A percentile compares a stretch with the other conserved stretches of the same genome.
These are phyloP conservation scores for Physeter macrocephalus DNA, from an alignment of 2,113 vertebrate genomes.

Conservation along the genomic window DNA sequence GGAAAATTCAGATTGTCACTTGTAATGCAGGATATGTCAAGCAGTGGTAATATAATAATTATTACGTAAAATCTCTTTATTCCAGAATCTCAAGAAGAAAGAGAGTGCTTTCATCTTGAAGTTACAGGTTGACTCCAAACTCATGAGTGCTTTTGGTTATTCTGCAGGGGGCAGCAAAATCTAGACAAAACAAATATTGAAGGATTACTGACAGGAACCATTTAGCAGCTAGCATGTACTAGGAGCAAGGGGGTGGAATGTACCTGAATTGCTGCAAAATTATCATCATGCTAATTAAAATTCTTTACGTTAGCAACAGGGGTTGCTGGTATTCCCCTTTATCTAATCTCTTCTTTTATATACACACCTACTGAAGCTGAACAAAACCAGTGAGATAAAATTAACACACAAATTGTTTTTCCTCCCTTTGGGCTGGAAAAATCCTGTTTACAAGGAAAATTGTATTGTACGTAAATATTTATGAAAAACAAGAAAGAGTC, in stretches of 20 bases:
- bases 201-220: constrained; percentile 29
- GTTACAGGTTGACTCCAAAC: not conserved
- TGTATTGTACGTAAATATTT: constrained; percentile 83
- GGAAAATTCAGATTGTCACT: not conserved
- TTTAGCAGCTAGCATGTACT: constrained; percentile 52
- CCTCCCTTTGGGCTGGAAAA: constrained; percentile 80
- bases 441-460: constrained; percentile 80
- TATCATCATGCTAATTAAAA: constrained; percentile 78
- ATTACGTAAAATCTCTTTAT: not conserved
- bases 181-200: constrained; percentile 69
- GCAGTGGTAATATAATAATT: not conserved
- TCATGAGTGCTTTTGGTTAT: constrained; percentile 39
- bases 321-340: constrained; percentile 74
- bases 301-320: constrained; percentile 75
- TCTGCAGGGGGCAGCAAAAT: constrained; percentile 81
- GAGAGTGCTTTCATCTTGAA: not conserved
- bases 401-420: constrained; percentile 86
- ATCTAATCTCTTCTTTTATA: constrained; percentile 82
- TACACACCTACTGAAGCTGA: constrained; percentile 80
- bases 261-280: constrained; percentile 73
- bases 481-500: constrained; percentile 76
- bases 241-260: constrained; percentile 18
- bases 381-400: constrained; percentile 83
- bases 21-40: not conserved
- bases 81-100: not conserved